Evolutionary conservation across 2,797 vertebrate genomes (phyloP).

Genomic region (Danio choprae): DNA sequence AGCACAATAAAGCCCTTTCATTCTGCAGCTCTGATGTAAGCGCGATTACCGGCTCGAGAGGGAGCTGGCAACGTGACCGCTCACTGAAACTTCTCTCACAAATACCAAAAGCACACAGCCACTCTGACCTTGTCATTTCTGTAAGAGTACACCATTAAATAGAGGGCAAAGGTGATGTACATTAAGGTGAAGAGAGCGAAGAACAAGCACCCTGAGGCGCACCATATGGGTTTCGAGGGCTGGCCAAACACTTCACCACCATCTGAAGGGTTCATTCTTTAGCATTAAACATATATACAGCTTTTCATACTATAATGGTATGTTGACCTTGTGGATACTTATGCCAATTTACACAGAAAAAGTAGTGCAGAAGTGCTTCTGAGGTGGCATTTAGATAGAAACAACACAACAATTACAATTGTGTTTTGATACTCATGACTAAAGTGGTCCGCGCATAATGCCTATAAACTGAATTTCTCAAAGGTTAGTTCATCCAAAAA

Average conservation of each 20-base stretch:
- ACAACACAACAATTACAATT: too few species aligned
- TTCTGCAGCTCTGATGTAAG: constrained; percentile 64
- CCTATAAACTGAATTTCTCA: too few species aligned
- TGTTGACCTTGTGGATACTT: not conserved
- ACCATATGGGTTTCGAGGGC: not conserved
- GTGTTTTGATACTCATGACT: too few species aligned
- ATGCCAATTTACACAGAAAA: not conserved
- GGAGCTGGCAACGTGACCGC: constrained; percentile 40
- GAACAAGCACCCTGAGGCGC: constrained; percentile 22
- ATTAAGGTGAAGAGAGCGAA: constrained; percentile 18
- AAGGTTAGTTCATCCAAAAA: too few species aligned
- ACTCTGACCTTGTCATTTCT: constrained; percentile 40
- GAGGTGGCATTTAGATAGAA: not conserved
- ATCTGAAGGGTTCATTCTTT: not conserved
- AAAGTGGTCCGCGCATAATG: too few species aligned
- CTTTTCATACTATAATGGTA: not conserved
- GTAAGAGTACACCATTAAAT: constrained; percentile 21
- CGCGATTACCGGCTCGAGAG: constrained; percentile 70
- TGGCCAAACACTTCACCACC: not conserved
- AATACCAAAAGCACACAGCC: constrained; percentile 41
- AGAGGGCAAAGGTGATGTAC: constrained; percentile 30
- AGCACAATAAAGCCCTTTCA: constrained; percentile 78
- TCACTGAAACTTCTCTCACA: constrained; percentile 17
- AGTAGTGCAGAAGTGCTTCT: not conserved
- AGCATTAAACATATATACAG: not conserved